A percentile compares a stretch with the other conserved stretches of the same genome.
These are phyloP conservation scores for Xyrauchen texanus DNA, from an alignment of 2,113 vertebrate species.

Conservation along the genomic window DNA sequence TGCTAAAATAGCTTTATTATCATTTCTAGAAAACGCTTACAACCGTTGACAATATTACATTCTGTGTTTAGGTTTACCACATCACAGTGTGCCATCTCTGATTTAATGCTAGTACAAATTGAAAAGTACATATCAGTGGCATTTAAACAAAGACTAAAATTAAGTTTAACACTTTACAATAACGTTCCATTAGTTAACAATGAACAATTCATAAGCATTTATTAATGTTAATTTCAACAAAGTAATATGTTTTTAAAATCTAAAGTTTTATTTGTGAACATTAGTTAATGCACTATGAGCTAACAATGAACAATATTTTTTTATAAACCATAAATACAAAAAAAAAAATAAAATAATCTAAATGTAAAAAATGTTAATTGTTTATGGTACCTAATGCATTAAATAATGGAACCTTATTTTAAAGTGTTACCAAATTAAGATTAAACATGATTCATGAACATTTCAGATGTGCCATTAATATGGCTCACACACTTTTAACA, in stretches of 20 bases:
- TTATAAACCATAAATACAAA: too few species aligned
- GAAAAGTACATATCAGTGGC: slow-evolving; percentile 68
- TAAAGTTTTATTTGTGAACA: too few species aligned
- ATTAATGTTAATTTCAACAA: background rate
- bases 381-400: too few species aligned
- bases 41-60: slow-evolving; percentile 79
- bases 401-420: too few species aligned
- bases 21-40: slow-evolving; percentile 79
- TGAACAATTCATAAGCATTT: too few species aligned
- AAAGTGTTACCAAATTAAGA: slow-evolving; percentile 52
- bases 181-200: too few species aligned
- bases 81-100: slow-evolving; percentile 81
- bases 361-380: too few species aligned
- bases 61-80: slow-evolving; percentile 78
- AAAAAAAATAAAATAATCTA: too few species aligned
- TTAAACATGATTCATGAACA: slow-evolving; percentile 37
- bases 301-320: too few species aligned
- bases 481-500: slow-evolving; percentile 29
- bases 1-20: slow-evolving; percentile 85
- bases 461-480: slow-evolving; percentile 40
- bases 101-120: slow-evolving; percentile 64
- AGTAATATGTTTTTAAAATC: too few species aligned
- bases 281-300: too few species aligned
- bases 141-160: slow-evolving; percentile 55
- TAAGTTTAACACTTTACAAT: too few species aligned